A percentile compares a stretch with the other conserved stretches of the same genome.
These are phyloP conservation scores for Torymus texanus DNA, from an alignment of 2,888 invertebrate species.

Conservation along the genomic window DNA sequence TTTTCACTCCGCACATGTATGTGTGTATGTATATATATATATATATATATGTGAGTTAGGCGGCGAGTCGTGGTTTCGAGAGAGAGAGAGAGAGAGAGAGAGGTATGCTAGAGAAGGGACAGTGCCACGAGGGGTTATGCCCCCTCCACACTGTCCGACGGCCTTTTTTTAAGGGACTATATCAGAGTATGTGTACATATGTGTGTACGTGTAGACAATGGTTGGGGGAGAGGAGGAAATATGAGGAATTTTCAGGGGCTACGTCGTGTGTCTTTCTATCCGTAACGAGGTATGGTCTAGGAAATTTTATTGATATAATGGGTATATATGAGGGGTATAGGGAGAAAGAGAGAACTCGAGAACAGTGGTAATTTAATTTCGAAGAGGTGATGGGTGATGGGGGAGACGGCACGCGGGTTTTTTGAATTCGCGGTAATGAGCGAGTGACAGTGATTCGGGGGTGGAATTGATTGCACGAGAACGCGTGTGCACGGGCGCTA, in stretches of 20 bases:
- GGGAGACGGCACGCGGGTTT: background rate
- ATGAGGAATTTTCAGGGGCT: conserved; percentile 27
- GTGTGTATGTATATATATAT: background rate
- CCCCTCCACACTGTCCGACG: conserved; percentile 8
- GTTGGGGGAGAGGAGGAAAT: conserved; percentile 18
- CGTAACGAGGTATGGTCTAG: background rate
- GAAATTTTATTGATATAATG: conserved; percentile 27
- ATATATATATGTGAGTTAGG: background rate
- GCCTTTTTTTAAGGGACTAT: conserved; percentile 36
- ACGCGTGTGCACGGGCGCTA: background rate
- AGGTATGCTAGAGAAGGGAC: background rate
- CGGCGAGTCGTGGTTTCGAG: background rate
- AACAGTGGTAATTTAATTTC: conserved; percentile 38
- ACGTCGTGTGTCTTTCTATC: too few relatives aligned
- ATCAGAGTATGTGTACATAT: background rate
- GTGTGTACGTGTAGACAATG: background rate
- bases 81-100: background rate
- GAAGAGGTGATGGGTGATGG: background rate
- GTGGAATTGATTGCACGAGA: conserved; percentile 7
- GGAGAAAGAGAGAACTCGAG: conserved; percentile 5
- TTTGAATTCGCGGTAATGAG: background rate
- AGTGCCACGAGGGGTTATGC: conserved; percentile 37
- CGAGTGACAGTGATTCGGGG: conserved; percentile 6
- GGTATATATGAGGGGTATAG: too few relatives aligned
- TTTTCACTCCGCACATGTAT: background rate